phyloP scores from a whole-genome alignment of 2,113 vertebrate species.

The Hippocampus comes region DNA sequence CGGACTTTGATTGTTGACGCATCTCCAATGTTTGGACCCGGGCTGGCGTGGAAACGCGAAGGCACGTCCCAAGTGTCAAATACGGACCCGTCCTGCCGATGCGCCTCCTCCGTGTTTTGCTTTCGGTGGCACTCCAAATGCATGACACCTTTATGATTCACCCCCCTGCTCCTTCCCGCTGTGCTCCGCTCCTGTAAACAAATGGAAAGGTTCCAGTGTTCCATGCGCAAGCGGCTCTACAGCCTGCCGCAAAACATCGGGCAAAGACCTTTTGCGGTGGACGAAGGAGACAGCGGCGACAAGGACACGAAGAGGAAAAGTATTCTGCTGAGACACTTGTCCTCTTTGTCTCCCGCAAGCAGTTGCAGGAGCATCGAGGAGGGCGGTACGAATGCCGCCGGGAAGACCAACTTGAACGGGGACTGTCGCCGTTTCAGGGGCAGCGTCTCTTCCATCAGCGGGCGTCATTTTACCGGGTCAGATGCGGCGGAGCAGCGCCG shows the following conservation, averaged over 20 bases:
- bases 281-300: constrained; percentile 80
- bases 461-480: constrained; percentile 77
- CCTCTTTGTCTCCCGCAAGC: constrained; percentile 73
- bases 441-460: constrained; percentile 88
- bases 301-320: constrained; percentile 88
- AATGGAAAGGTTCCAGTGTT: constrained; percentile 92
- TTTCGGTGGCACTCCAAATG: constrained; percentile 45
- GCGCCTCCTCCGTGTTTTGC: constrained; percentile 52
- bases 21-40: constrained; percentile 54
- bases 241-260: constrained; percentile 93
- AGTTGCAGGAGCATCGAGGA: constrained; percentile 70
- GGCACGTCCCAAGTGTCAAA: constrained; percentile 60
- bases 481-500: constrained; percentile 84
- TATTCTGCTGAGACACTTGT: constrained; percentile 86
- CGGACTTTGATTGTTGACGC: constrained; percentile 43
- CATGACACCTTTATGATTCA: constrained; percentile 50
- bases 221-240: constrained; percentile 96
- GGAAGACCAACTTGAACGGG: constrained; percentile 89
- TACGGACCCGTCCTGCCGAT: constrained; percentile 60
- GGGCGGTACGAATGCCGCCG: constrained; percentile 75
- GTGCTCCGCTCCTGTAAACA: constrained; percentile 31
- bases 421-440: constrained; percentile 90
- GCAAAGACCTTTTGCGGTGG: constrained; percentile 82
- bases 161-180: constrained; percentile 31
- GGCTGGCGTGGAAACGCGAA: constrained; percentile 27